Base-by-base conservation (phyloP, 2,113 vertebrate species). In the Maccullochella peelii region DNA sequence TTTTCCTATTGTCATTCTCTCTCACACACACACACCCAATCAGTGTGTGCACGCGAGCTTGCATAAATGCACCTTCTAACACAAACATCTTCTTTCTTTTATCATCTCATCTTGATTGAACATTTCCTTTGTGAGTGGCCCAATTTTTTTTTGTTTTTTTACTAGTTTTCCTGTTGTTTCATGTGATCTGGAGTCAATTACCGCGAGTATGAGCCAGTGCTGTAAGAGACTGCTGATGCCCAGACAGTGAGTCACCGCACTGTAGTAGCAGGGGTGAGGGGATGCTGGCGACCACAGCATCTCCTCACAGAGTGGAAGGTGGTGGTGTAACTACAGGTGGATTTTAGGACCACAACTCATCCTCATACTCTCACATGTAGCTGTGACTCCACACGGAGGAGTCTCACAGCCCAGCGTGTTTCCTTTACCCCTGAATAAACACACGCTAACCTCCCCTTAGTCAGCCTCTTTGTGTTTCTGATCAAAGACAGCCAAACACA, bases 401-500 rank as follows among this genome's bases (percentile, higher is more conserved):
- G 70, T 85, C 94, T 92, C 75, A 82, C 76, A 68, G 93, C 94
- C 79, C 89, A 90, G 89, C 94, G 86, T 96, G 95, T 96, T 95
- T 94, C 93, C 95, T 95, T 93, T 94, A 90, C 50, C 81, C 77
- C 91, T 92, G 93, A 94, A 91, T 94, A 92, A 95, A 96, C 95
- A 96, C 96, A 96, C 83, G 87, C 94, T 93, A 96, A 95, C 94
- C 93, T 95, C 94, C 94, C 93, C 84, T 96, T 95, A 96, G 95
- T 96, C 95, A 96, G 95, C 92, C 94, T 93, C 96, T 95, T 94
- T 91, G 85, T 91, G 93, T 92, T 87, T 89, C 91, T 88, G 94
- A 96, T 97, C 95, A 97, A 97, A 98, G 96, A 91, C 92, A 96
- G 90, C 95, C 92, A 57, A 95, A 95, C 94, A 91, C 93, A 93